phyloP scores from a whole-genome alignment of 2,113 vertebrate genomes.

The Rafetus swinhoei region DNA sequence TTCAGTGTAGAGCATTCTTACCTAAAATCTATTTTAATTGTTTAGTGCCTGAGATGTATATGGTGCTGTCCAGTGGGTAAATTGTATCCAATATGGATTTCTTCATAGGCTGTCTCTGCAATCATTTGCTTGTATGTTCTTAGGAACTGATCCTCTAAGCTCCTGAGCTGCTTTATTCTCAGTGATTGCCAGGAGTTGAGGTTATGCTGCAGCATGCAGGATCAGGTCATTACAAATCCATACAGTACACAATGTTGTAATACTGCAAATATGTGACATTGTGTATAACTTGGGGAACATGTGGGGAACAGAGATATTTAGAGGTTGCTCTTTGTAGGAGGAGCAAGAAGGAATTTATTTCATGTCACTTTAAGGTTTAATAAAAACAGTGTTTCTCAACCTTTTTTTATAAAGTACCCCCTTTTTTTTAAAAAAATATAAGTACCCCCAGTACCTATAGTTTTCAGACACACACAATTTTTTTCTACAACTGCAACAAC shows the following conservation, averaged over 20 bases:
- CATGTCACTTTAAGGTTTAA: not conserved
- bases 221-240: not conserved
- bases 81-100: not conserved
- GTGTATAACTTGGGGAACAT: not conserved
- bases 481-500: no score
- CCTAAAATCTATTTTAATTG: accelerated
- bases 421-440: no score
- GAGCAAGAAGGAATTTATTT: not conserved
- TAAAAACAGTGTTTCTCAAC: no score
- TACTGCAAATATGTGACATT: not conserved
- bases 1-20: not conserved
- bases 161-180: not conserved
- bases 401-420: no score
- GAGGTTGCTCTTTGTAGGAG: not conserved
- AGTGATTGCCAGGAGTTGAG: not conserved
- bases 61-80: not conserved
- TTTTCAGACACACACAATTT: no score
- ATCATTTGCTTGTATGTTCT: no score
- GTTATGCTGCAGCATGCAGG: not conserved
- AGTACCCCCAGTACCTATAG: no score
- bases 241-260: not conserved
- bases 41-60: not conserved
- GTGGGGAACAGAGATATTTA: not conserved
- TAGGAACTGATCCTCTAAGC: not conserved
- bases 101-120: not conserved